phyloP scores from a whole-genome alignment of 2,113 vertebrate genomes.

The Enhydra lutris region DNA sequence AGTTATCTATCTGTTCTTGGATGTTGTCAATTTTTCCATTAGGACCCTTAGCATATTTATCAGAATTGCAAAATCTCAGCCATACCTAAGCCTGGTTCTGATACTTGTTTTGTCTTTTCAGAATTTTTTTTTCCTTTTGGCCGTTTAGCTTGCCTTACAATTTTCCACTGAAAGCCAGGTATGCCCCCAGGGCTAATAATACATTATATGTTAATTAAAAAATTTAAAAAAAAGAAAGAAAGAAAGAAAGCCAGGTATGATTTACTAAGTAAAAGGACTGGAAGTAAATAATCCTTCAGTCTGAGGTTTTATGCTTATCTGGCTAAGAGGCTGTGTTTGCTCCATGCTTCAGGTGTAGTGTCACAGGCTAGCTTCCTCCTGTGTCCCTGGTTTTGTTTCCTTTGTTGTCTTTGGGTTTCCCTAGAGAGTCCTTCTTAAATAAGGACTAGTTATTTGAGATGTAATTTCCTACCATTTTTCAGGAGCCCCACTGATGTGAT shows the following conservation, averaged over 20 bases:
- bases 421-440: background rate
- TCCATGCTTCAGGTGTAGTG: no score
- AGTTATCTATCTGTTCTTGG: background rate
- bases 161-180: background rate
- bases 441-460: background rate
- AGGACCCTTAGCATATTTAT: background rate
- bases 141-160: background rate
- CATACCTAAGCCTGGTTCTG: background rate
- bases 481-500: background rate
- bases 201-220: no score
- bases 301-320: background rate
- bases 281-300: background rate
- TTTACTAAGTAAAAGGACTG: background rate
- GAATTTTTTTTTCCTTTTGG: background rate
- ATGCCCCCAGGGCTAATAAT: no score
- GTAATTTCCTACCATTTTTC: background rate
- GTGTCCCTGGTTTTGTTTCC: background rate
- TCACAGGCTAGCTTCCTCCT: background rate
- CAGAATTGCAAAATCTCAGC: background rate
- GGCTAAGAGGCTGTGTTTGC: background rate
- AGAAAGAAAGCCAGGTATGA: no score
- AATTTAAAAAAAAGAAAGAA: no score
- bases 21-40: background rate
- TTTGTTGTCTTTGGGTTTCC: background rate
- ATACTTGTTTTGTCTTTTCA: no score